Base-by-base conservation (phyloP, 1,140 invertebrate genomes). In the Pogonomyrmex californicus region DNA sequence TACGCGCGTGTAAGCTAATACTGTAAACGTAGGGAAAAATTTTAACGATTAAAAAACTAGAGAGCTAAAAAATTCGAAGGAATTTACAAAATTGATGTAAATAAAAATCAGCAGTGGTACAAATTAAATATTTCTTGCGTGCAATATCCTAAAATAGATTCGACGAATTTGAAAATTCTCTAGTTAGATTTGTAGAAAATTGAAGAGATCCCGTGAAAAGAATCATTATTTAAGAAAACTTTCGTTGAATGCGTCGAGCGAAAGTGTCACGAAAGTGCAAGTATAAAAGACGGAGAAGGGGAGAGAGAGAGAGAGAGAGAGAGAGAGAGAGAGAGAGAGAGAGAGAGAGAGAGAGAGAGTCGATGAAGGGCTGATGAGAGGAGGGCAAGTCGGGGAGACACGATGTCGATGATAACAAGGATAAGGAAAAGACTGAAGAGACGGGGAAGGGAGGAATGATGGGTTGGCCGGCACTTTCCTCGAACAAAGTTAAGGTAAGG, bases 401-500 rank as follows among this genome's bases (percentile, higher is more conserved):
- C 66, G 68, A 60, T 23, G 66, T 47, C n/a, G 38, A 56, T n/a
- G 49, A 54, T 81, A 63, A 81, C 44, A 36, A 33, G 1, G 36
- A 36, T 14, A 65, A 76, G 56, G 70, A 87, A 51, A 60, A 47
- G 47, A 63, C 41, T 51, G 51, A 75, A 68, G 54, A 30, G 17
- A 58, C 6, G 10, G 4, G 10, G 5, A 12, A 4, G 2, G n/a
- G 12, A 30, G n/a, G 23, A 54, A 51, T 23, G 66, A 51, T 23
- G 56, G 54, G 10, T 63, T 10, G 71, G 54, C 60, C 51, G 6
- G 30, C 54, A 78, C 68, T 86, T 75, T 49, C 49, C 47, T 60
- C 58, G 70, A 90, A 88, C 83, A 81, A 90, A 88, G 78, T 90
- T 76, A 79, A 87, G 89, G 58, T 87, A 56, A 90, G 89, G 85